These are phyloP conservation scores for Chiroxiphia lanceolata DNA, from an alignment of 2,797 vertebrate species.

Conservation along the genomic window DNA sequence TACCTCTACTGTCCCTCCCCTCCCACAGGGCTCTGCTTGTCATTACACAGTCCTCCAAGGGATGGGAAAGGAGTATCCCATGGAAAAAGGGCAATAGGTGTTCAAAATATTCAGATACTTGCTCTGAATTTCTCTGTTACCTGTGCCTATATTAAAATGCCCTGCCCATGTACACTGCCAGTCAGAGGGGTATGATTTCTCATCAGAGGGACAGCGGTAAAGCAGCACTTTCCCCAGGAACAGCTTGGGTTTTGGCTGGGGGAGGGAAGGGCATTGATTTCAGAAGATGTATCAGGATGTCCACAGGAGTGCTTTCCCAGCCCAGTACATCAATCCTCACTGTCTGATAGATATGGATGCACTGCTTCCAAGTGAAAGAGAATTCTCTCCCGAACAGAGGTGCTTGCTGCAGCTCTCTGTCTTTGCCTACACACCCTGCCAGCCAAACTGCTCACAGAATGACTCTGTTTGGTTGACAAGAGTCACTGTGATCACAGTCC, in stretches of 20 bases:
- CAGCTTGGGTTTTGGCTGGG: background rate
- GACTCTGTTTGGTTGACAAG: slow-evolving; percentile 25
- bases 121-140: background rate
- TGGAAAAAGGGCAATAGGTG: background rate
- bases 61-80: background rate
- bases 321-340: background rate
- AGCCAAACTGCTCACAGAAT: background rate
- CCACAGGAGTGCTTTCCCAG: background rate
- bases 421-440: background rate
- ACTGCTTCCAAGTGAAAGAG: background rate
- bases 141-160: background rate
- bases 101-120: background rate
- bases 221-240: background rate
- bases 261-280: background rate
- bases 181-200: background rate
- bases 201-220: background rate
- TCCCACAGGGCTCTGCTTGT: background rate
- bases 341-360: background rate
- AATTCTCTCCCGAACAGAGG: background rate
- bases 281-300: background rate
- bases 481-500: background rate
- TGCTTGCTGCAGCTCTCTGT: background rate
- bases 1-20: background rate
- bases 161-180: background rate
- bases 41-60: background rate